phyloP scores from a whole-genome alignment of 2,797 vertebrate genomes.

The Diplodus puntazzo region DNA sequence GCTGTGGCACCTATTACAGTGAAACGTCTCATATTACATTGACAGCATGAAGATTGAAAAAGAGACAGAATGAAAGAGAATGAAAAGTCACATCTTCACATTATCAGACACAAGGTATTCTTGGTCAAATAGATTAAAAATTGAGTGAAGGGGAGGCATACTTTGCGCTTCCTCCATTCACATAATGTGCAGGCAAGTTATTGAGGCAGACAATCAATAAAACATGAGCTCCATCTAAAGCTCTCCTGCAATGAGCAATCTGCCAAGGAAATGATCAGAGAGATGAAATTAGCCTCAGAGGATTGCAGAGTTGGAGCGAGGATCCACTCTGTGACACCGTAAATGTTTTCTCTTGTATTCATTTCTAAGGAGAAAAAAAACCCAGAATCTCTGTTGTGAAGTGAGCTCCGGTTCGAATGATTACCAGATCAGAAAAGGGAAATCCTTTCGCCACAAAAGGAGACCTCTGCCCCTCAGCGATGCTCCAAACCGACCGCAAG shows the following conservation, averaged over 20 bases:
- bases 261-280: constrained; percentile 9
- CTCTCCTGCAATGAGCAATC: neutral
- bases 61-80: too few species aligned
- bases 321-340: neutral
- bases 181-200: neutral
- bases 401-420: neutral
- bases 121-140: neutral
- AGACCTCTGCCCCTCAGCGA: constrained; percentile 12
- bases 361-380: neutral
- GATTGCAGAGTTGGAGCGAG: neutral
- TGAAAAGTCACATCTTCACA: neutral
- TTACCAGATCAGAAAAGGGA: constrained; percentile 5
- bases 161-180: too few species aligned
- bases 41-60: neutral
- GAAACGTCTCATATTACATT: neutral
- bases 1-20: neutral
- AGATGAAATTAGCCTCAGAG: constrained; percentile 6
- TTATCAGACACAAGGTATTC: neutral
- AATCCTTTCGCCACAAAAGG: constrained; percentile 16
- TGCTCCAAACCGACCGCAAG: neutral
- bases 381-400: neutral
- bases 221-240: constrained; percentile 4
- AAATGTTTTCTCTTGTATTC: neutral
- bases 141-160: neutral
- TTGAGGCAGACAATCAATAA: constrained; percentile 3